Evolutionary conservation across 2,113 vertebrate genomes (phyloP), one percentile per base, ranked within the genome.

Genomic region (Symphodus melops): DNA sequence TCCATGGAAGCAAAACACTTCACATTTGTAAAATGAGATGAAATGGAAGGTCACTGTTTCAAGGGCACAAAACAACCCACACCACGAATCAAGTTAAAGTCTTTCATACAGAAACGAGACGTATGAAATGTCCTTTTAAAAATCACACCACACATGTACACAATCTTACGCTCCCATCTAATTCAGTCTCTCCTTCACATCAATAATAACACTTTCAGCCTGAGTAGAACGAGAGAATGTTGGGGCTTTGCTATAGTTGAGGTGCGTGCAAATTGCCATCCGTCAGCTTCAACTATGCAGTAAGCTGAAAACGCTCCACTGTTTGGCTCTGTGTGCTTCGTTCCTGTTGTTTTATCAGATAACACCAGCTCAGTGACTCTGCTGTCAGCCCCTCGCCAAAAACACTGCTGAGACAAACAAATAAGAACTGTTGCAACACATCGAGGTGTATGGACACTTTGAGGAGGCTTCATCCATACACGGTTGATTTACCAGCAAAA

Each of bases 251-350:
- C 23, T 6, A 3, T 6, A 20, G 74, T 64, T 70, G 60, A 65
- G 61, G 56, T 49, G 28, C 28, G 6, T 54, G 46, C 49, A 44
- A 39, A 57, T 53, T 3, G 41, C 19, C 65, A 41, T 55, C 58
- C n/a, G 70, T 69, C 57, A 68, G 42, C 23, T 42, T 46, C 46
- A 68, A 68, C 37, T 5, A 28, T 39, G 55, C 1, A 12, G 39
- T 49, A 67, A 64, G 54, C 51, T 75, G n/a, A 46, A 82, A 80
- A 54, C 46, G 65, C 49, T 68, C 19, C 20, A 16, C 8, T 48
- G 42, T 53, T 20, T 5, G 1, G 8, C 39, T 19, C 66, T 42
- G n/a, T 23, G 52, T 46, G 42, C 48, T 62, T 36, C 25, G 1
- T 49, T 59, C 41, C 42, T 21, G 49, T 28, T 62, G n/a, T 57